Evolutionary conservation across 2,797 vertebrate genomes (phyloP).

Genomic region (Pantherophis vulpinus): DNA sequence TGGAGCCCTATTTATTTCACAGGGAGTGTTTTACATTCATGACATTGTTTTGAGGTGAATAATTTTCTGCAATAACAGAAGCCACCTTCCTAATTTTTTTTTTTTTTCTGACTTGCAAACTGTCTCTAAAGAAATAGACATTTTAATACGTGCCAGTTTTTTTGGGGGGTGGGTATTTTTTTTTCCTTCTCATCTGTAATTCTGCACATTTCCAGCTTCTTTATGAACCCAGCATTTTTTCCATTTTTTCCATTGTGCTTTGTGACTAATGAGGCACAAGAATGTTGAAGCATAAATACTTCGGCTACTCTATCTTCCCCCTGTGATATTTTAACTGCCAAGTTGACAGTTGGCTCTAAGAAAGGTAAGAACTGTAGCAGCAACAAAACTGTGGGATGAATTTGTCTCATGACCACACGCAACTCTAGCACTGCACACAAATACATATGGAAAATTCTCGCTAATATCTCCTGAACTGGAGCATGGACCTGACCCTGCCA

Average conservation of each 20-base stretch:
- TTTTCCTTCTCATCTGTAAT: slow-evolving; percentile 40
- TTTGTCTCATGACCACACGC: neutral
- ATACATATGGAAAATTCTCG: neutral
- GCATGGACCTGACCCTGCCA: neutral
- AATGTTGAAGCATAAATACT: slow-evolving; percentile 53
- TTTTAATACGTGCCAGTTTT: slow-evolving; percentile 25
- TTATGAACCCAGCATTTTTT: slow-evolving; percentile 55
- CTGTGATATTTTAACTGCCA: slow-evolving; percentile 57
- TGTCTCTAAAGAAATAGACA: neutral
- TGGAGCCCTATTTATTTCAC: neutral
- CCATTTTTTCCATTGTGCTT: slow-evolving; percentile 60
- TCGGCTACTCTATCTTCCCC: slow-evolving; percentile 44
- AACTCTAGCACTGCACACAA: neutral
- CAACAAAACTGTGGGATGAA: neutral
- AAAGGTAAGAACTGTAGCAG: slow-evolving; percentile 21
- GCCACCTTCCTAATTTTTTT: neutral
- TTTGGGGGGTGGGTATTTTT: neutral
- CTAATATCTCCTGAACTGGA: neutral
- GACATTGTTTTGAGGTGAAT: slow-evolving; percentile 2
- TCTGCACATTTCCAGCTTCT: slow-evolving; percentile 49
- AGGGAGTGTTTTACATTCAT: neutral
- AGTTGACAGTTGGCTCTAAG: slow-evolving; percentile 40
- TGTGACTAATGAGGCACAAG: slow-evolving; percentile 42
- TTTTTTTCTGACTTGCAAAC: neutral
- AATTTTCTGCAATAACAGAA: slow-evolving; percentile 21